These are phyloP conservation scores for Apodemia hepburni DNA, from an alignment of 2,888 invertebrate genomes.

Conservation along the genomic window DNA sequence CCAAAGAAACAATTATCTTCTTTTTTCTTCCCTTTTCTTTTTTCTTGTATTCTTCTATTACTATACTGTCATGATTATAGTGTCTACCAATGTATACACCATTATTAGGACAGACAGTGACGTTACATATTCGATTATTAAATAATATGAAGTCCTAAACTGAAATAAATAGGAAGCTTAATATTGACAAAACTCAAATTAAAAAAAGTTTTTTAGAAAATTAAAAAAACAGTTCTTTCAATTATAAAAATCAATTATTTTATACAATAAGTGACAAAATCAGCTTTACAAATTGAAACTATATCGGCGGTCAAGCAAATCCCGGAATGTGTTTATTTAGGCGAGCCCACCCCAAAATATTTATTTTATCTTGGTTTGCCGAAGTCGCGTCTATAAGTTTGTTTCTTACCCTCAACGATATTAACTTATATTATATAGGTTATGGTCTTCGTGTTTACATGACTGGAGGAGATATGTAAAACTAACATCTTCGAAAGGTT, in stretches of 20 bases:
- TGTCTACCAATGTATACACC: too few species aligned
- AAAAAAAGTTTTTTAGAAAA: too few species aligned
- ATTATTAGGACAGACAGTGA: too few species aligned
- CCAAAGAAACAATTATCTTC: too few species aligned
- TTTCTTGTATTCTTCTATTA: too few species aligned
- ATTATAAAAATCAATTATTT: constrained; percentile 16
- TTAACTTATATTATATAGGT: constrained; percentile 70
- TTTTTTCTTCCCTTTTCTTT: too few species aligned
- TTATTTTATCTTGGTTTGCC: constrained; percentile 79
- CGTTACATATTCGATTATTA: too few species aligned
- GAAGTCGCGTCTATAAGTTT: constrained; percentile 77
- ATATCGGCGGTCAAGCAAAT: constrained; percentile 78
- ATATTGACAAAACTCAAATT: too few species aligned
- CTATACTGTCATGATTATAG: too few species aligned
- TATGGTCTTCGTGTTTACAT: constrained; percentile 57
- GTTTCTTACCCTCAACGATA: constrained; percentile 65
- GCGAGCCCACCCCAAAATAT: constrained; percentile 79
- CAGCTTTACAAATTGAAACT: constrained; percentile 77
- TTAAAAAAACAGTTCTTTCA: too few species aligned
- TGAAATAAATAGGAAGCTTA: too few species aligned
- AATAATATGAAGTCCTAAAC: too few species aligned
- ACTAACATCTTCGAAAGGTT: constrained; percentile 66
- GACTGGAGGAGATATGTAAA: constrained; percentile 60
- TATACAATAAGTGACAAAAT: constrained; percentile 40
- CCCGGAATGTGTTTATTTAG: constrained; percentile 75